These are phyloP conservation scores for Cerastis rubricosa DNA, from an alignment of 2,888 invertebrate species.

Conservation along the genomic window DNA sequence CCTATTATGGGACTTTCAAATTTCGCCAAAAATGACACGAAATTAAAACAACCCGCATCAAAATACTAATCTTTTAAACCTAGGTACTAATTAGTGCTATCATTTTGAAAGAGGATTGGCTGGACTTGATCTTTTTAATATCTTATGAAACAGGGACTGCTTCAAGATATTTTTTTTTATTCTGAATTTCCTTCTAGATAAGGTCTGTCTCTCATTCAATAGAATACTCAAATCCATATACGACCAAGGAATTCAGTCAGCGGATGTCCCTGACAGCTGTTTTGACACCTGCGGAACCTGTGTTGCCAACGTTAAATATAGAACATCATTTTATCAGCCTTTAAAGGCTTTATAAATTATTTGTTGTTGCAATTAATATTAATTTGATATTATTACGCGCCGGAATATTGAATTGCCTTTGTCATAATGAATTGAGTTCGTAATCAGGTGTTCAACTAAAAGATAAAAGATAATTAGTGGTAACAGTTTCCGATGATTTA, in stretches of 20 bases:
- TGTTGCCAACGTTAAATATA: slow-evolving; percentile 58
- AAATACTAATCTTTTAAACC: not conserved
- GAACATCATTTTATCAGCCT: slow-evolving; percentile 18
- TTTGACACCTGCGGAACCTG: slow-evolving; percentile 57
- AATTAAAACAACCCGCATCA: not conserved
- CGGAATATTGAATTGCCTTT: slow-evolving; percentile 24
- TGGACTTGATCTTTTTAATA: slow-evolving; percentile 24
- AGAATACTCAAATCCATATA: slow-evolving; percentile 25
- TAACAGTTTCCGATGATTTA: slow-evolving; percentile 36
- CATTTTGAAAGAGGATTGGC: slow-evolving; percentile 12
- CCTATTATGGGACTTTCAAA: not conserved
- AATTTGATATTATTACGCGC: slow-evolving; percentile 18
- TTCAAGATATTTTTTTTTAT: not conserved
- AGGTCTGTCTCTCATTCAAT: slow-evolving; percentile 27
- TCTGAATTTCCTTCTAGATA: no score
- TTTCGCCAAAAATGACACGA: slow-evolving; percentile 2
- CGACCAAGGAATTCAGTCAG: slow-evolving; percentile 42
- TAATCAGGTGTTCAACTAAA: slow-evolving; percentile 21
- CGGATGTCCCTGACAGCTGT: slow-evolving; percentile 58
- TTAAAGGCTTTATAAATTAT: slow-evolving; percentile 12
- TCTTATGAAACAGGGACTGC: not conserved
- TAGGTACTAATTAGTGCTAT: slow-evolving; percentile 20
- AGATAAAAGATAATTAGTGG: slow-evolving; percentile 32
- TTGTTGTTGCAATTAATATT: slow-evolving; percentile 43
- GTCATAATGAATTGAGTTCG: slow-evolving; percentile 31